Conservation (phyloP, 2,797 vertebrate genomes). For the Myotis planiceps region DNA sequence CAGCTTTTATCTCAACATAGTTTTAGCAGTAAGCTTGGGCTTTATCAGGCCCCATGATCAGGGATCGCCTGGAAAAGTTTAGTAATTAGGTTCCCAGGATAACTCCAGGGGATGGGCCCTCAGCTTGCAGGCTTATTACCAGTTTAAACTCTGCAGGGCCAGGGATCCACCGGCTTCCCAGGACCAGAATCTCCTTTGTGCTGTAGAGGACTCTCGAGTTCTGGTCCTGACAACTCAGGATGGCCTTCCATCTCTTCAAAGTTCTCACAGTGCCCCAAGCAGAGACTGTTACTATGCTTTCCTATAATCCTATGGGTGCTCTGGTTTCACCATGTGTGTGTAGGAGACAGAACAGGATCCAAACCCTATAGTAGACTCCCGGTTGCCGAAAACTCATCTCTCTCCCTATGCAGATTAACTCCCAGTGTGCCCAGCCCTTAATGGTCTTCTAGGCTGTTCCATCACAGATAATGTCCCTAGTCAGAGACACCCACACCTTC, state of each 20-base stretch:
- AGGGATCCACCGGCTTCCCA: neutral
- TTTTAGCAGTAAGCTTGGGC: conserved; percentile 41
- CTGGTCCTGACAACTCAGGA: neutral
- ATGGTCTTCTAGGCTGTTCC: neutral
- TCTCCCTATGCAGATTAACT: neutral
- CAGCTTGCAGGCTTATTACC: neutral
- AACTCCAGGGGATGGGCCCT: neutral
- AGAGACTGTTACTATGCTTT: neutral
- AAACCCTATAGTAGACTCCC: neutral
- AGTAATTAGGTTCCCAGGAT: conserved; percentile 38
- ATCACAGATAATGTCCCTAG: neutral
- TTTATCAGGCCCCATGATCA: conserved; percentile 56
- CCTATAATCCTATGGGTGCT: neutral
- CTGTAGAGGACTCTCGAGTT: neutral
- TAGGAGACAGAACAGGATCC: neutral
- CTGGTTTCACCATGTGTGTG: neutral
- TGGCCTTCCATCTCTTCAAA: neutral
- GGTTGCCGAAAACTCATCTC: neutral
- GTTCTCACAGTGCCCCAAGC: neutral
- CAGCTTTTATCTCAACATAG: conserved; percentile 53
- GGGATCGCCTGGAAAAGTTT: conserved; percentile 10
- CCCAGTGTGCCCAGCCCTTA: neutral
- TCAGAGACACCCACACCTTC: neutral
- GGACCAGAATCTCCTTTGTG: neutral
- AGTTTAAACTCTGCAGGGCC: neutral